Evolutionary conservation across 2,113 vertebrate species (phyloP).

Genomic region (Lepus americanus): DNA sequence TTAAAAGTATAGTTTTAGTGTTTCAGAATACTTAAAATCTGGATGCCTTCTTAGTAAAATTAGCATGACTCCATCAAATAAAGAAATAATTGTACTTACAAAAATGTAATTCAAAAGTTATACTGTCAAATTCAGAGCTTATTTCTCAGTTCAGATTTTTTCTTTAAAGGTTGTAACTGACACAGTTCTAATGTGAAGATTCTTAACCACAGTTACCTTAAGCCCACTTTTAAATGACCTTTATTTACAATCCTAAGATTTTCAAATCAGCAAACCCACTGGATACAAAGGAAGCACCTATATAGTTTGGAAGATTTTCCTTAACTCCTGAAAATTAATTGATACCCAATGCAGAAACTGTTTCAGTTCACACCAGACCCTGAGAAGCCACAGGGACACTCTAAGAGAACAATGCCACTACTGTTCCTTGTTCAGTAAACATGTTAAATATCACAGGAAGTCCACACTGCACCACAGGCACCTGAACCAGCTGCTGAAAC

Average conservation of each 20-base stretch:
- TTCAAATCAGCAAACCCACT: constrained; percentile 32
- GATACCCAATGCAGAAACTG: not conserved
- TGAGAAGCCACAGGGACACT: constrained; percentile 52
- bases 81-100: constrained; percentile 51
- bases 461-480: constrained; percentile 71
- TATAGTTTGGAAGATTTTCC: constrained; percentile 62
- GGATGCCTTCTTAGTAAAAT: constrained; percentile 61
- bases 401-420: constrained; percentile 56
- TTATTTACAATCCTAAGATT: constrained; percentile 44
- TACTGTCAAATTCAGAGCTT: constrained; percentile 56
- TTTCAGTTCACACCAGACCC: constrained; percentile 28
- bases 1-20: constrained; percentile 37
- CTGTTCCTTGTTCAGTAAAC: constrained; percentile 69
- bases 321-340: constrained; percentile 50
- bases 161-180: constrained; percentile 29
- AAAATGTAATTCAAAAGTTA: constrained; percentile 58
- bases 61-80: constrained; percentile 59
- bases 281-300: constrained; percentile 62
- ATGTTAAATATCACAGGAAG: constrained; percentile 53
- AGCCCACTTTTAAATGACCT: constrained; percentile 43
- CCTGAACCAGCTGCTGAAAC: constrained; percentile 56
- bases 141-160: constrained; percentile 4
- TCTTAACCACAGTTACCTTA: constrained; percentile 33
- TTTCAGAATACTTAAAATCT: constrained; percentile 26
- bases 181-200: constrained; percentile 45